Evolutionary conservation across 2,888 invertebrate species (phyloP).

Genomic region (Aleiodes alternator): DNA sequence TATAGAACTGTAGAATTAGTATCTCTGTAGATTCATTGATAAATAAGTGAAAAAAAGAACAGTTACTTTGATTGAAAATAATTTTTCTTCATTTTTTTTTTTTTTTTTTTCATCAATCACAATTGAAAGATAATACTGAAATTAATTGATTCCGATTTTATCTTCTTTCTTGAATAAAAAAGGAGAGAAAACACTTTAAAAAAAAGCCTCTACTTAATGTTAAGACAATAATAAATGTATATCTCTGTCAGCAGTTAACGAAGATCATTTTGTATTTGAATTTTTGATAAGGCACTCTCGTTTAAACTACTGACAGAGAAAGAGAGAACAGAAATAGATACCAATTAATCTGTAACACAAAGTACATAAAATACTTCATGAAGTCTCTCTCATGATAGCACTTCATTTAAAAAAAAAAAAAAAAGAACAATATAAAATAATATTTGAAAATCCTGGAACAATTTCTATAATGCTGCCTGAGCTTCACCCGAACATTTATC

Average conservation of each 20-base stretch:
- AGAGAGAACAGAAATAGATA: background rate
- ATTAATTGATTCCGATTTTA: background rate
- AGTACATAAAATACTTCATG: constrained; percentile 15
- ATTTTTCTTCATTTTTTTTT: background rate
- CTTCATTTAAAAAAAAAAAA: background rate
- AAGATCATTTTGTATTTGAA: constrained; percentile 7
- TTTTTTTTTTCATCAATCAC: background rate
- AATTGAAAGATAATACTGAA: background rate
- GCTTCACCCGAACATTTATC: constrained; percentile 64
- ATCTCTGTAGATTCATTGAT: too few species aligned
- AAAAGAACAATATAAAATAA: background rate
- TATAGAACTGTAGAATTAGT: too few species aligned
- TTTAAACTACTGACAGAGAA: constrained; percentile 12
- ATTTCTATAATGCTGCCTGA: constrained; percentile 75
- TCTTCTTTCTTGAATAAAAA: background rate
- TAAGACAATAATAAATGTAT: constrained; percentile 9
- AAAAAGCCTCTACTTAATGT: constrained; percentile 10
- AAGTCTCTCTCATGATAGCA: background rate
- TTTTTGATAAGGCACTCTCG: constrained; percentile 2
- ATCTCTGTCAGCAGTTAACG: constrained; percentile 3
- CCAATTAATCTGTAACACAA: constrained; percentile 19
- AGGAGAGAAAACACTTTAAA: background rate
- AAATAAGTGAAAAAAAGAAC: too few species aligned
- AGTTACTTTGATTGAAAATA: too few species aligned
- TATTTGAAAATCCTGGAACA: constrained; percentile 69